A percentile compares a stretch with the other conserved stretches of the same genome.
These are phyloP conservation scores for Etheostoma nigrum DNA, from an alignment of 2,797 vertebrate species.

Conservation along the genomic window DNA sequence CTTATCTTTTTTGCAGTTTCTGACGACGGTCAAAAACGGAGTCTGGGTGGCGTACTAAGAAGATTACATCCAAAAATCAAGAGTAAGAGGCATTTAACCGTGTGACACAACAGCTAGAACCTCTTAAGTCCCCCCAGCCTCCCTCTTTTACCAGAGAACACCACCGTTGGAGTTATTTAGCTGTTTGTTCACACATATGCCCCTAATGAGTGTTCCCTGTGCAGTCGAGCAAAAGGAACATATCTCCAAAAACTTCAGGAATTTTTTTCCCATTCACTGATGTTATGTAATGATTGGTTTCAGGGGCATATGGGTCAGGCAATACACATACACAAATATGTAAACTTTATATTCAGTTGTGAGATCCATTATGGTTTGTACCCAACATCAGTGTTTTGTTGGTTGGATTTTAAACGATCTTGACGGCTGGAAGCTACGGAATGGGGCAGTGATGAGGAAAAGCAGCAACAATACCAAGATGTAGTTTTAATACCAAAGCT, in stretches of 20 bases:
- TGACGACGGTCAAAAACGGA: slow-evolving; percentile 20
- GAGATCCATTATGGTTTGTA: slow-evolving; percentile 30
- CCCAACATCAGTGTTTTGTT: slow-evolving; percentile 36
- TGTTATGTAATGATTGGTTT: slow-evolving; percentile 48
- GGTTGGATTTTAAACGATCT: slow-evolving; percentile 53
- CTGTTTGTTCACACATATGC: slow-evolving; percentile 56
- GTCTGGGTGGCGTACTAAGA: slow-evolving; percentile 43
- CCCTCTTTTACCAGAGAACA: slow-evolving; percentile 25
- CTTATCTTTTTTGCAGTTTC: slow-evolving; percentile 35
- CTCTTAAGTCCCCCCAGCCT: slow-evolving; percentile 31
- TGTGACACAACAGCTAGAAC: slow-evolving; percentile 29
- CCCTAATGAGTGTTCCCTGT: slow-evolving; percentile 24
- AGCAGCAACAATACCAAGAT: slow-evolving; percentile 45
- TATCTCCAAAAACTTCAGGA: slow-evolving; percentile 10
- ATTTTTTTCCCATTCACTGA: neutral
- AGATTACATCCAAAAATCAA: slow-evolving; percentile 58
- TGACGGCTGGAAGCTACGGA: slow-evolving; percentile 55
- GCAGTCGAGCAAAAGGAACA: slow-evolving; percentile 38
- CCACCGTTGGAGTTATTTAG: slow-evolving; percentile 26
- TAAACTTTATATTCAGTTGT: slow-evolving; percentile 51
- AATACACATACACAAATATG: slow-evolving; percentile 10
- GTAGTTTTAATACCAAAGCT: slow-evolving; percentile 61
- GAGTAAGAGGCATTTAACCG: slow-evolving; percentile 34
- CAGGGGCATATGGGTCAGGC: slow-evolving; percentile 9
- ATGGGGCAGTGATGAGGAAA: slow-evolving; percentile 25